Evolutionary conservation across 2,113 vertebrate genomes (phyloP).

Genomic region (Microcebus murinus): DNA sequence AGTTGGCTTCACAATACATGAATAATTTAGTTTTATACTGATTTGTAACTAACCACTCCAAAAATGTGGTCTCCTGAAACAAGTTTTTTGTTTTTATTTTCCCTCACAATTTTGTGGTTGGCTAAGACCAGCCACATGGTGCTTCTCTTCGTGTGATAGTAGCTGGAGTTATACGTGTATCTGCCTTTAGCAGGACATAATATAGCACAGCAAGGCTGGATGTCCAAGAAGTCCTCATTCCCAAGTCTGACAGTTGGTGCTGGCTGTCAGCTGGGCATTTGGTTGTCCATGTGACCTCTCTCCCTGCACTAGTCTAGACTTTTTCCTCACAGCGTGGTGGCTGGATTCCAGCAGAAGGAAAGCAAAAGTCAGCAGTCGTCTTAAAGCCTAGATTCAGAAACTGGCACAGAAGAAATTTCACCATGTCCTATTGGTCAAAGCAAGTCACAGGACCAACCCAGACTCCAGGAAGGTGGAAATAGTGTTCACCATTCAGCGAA

Average conservation of each 20-base stretch:
- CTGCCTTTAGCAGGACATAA: neutral
- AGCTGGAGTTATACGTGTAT: neutral
- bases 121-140: neutral
- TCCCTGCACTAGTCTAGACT: neutral
- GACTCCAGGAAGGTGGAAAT: neutral
- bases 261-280: neutral
- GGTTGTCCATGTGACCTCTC: neutral
- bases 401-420: neutral
- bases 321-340: neutral
- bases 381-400: neutral
- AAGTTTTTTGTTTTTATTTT: fast-evolving
- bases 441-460: neutral
- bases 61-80: neutral
- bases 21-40: neutral
- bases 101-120: neutral
- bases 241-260: neutral
- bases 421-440: neutral
- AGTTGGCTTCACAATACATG: neutral
- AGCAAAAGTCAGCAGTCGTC: neutral
- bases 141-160: neutral
- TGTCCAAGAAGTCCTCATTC: neutral
- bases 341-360: neutral
- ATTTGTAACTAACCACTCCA: neutral
- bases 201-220: fast-evolving
- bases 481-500: neutral